Evolutionary conservation across 2,888 invertebrate species (phyloP), one percentile per base, ranked within the genome.

Genomic region (Drosophila nr. perissopoda): DNA sequence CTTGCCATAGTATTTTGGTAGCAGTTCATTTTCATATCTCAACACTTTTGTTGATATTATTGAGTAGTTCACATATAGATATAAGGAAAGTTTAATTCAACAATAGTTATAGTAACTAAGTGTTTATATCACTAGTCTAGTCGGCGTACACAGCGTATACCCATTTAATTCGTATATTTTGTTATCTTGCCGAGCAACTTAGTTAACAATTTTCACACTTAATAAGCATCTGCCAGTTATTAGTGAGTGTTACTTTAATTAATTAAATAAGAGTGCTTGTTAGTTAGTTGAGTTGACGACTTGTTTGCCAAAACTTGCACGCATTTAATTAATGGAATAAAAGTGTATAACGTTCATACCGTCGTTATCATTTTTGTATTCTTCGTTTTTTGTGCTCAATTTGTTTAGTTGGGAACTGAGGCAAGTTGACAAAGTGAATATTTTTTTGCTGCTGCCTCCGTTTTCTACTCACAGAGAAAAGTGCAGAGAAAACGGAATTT

Each of bases 291-390:
- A 62, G 46, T 46, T 46, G 46, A 46, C n/a, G 56, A 70, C 76
- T 56, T 64, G 21, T 48, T 42, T 40, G 36, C 38, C 38, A 76
- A 81, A 83, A 86, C 66, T 86, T 83, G 68, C 56, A 63, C 68
- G 76, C 83, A 86, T 88, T 86, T 86, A 88, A 90, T 90, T 90
- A 90, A 86, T 86, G 79, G 80, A 80, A 79, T 88, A 80, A 80
- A 76, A 74, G 78, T 70, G 73, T 36, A 64, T 60, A 74, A 88
- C 75, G 86, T 89, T 63, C 59, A 25, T 33, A 33, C 21, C 49
- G 49, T 64, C 64, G 42, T 60, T 58, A 31, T 40, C 66, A 57
- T 18, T 72, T 70, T 70, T 56, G 59, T 33, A 33, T 31, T 29
- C 16, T 27, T 48, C 10, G 10, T 29, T 48, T 16, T 49, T 42